These are phyloP conservation scores for Brachionus angularis DNA, from an alignment of 1,140 invertebrate genomes.

Conservation along the genomic window DNA sequence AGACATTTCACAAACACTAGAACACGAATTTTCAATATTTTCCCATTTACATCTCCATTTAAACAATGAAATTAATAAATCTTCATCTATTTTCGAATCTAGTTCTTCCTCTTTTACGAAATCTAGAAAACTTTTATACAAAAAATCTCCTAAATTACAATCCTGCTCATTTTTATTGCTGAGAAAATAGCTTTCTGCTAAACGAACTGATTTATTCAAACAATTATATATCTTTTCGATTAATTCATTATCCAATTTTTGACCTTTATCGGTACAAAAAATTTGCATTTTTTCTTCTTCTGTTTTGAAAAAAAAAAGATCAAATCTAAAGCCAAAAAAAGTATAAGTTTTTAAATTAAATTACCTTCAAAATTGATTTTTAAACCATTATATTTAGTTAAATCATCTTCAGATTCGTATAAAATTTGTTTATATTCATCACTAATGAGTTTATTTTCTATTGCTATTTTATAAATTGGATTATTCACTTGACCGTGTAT, in stretches of 20 bases:
- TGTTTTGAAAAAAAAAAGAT: too few species aligned
- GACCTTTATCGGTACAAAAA: background rate
- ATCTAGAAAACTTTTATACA: slow-evolving; percentile 6
- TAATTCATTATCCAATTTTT: background rate
- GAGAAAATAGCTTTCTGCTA: background rate
- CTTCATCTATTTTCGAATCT: too few species aligned
- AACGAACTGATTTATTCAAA: background rate
- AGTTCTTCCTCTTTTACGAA: too few species aligned
- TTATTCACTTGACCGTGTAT: slow-evolving; percentile 58
- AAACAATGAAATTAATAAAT: too few species aligned
- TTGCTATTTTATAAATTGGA: slow-evolving; percentile 56
- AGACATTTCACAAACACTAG: slow-evolving; percentile 4
- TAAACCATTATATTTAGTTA: slow-evolving; percentile 16
- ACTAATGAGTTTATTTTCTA: slow-evolving; percentile 52
- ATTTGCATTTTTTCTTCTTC: background rate
- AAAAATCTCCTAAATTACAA: background rate
- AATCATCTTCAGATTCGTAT: slow-evolving; percentile 11
- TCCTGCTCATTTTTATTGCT: background rate
- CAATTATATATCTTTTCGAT: slow-evolving; percentile 1
- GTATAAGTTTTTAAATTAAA: too few species aligned
- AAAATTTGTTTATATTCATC: background rate
- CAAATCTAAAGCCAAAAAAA: too few species aligned
- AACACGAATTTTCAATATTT: slow-evolving; percentile 25
- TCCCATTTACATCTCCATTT: slow-evolving; percentile 17
- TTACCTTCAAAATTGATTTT: slow-evolving; percentile 30